A percentile compares a stretch with the other conserved stretches of the same genome.
Evolutionary conservation across 2,888 invertebrate genomes (phyloP).

Genomic region (Gastrophysa polygoni): DNA sequence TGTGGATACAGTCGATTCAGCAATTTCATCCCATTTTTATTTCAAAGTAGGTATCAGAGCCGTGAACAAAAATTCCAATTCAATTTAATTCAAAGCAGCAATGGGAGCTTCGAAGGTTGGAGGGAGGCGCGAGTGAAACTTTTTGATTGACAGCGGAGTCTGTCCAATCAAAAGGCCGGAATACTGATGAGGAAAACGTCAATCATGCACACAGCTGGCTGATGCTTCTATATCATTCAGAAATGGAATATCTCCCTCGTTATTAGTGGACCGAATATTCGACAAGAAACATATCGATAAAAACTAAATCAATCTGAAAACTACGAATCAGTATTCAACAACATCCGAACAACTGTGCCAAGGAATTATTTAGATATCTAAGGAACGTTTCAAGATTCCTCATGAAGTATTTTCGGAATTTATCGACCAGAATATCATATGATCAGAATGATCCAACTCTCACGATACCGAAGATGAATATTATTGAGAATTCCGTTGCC

Average conservation of each 20-base stretch:
- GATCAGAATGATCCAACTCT: too few relatives aligned
- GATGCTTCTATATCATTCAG: constrained; percentile 27
- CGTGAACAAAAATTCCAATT: constrained; percentile 58
- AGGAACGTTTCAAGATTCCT: too few relatives aligned
- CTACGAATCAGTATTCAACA: too few relatives aligned
- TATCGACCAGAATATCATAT: too few relatives aligned
- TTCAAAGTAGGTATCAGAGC: constrained; percentile 56
- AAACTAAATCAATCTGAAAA: too few relatives aligned
- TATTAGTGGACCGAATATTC: constrained; percentile 15
- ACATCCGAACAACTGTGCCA: too few relatives aligned
- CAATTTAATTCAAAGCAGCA: constrained; percentile 54
- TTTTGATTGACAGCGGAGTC: constrained; percentile 82
- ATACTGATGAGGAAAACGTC: constrained; percentile 79
- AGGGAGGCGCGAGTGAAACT: constrained; percentile 59
- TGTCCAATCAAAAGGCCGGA: constrained; percentile 78
- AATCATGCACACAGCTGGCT: constrained; percentile 61
- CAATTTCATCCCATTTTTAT: constrained; percentile 51
- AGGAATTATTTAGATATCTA: too few relatives aligned
- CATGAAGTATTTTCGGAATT: too few relatives aligned
- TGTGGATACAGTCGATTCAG: constrained; percentile 58
- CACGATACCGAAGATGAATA: too few relatives aligned
- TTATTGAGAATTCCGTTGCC: too few relatives aligned
- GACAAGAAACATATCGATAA: too few relatives aligned
- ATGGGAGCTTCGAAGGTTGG: constrained; percentile 44
- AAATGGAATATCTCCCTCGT: constrained; percentile 27